Evolutionary conservation across 2,797 vertebrate genomes (phyloP).

Genomic region (Falco peregrinus): DNA sequence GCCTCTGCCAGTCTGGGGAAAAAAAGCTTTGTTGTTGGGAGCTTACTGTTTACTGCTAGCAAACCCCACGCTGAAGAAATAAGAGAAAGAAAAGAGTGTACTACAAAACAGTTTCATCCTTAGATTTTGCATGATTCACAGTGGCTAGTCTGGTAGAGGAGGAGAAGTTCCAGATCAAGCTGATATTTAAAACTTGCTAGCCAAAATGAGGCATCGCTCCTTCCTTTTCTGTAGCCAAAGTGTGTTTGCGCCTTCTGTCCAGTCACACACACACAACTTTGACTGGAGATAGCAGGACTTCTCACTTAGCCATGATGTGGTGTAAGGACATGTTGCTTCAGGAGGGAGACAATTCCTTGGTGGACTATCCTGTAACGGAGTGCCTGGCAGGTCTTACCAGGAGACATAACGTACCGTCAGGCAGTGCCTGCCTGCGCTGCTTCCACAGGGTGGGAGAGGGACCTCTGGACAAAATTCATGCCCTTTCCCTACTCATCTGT

Average conservation of each 20-base stretch:
- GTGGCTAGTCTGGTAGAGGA: not conserved
- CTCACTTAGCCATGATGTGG: not conserved
- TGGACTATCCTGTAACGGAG: not conserved
- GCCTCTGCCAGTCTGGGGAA: not conserved
- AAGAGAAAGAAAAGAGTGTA: not conserved
- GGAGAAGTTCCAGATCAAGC: not conserved
- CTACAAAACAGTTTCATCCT: not conserved
- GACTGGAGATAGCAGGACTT: not conserved
- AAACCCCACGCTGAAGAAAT: not conserved
- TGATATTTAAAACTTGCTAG: not conserved
- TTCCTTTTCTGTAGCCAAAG: not conserved
- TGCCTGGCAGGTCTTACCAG: not conserved
- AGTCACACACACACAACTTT: not conserved
- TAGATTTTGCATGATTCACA: not conserved
- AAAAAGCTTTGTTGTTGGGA: not conserved
- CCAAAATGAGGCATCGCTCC: not conserved
- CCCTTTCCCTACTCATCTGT: not conserved
- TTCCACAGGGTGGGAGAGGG: not conserved
- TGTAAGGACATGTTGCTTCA: not conserved
- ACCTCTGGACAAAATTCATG: not conserved
- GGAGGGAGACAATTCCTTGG: not conserved
- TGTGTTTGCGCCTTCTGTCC: not conserved
- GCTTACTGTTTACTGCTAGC: not conserved
- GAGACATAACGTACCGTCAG: rapidly evolving
- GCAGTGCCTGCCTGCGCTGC: not conserved